These are phyloP conservation scores for Rousettus madagascariensis DNA, from an alignment of 2,797 vertebrate species.

Conservation along the genomic window DNA sequence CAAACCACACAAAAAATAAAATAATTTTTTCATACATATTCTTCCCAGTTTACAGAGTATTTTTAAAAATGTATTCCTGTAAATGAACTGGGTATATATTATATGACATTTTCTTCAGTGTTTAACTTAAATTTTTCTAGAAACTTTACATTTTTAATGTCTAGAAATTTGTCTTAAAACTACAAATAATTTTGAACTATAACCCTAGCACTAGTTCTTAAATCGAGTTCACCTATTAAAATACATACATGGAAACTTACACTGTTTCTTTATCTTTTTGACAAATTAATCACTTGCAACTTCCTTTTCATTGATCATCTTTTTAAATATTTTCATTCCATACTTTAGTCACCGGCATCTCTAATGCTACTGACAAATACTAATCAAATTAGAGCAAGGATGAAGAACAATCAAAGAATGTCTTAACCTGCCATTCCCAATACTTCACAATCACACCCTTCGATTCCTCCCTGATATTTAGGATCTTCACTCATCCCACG, in stretches of 20 bases:
- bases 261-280: neutral
- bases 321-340: neutral
- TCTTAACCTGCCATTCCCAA: neutral
- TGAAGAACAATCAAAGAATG: neutral
- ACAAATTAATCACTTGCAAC: neutral
- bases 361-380: neutral
- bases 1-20: neutral
- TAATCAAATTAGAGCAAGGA: neutral
- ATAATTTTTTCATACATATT: neutral
- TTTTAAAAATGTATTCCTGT: neutral
- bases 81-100: neutral
- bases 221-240: neutral
- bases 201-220: neutral
- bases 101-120: neutral
- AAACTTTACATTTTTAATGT: neutral
- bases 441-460: neutral
- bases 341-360: neutral
- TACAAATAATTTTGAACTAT: neutral
- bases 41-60: neutral
- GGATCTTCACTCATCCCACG: rapidly evolving
- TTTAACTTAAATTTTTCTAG: neutral
- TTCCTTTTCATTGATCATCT: neutral
- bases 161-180: neutral
- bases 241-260: neutral
- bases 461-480: neutral